Evolutionary conservation across 2,797 vertebrate genomes (phyloP).

Genomic region (Schizopygopsis pylzovi): DNA sequence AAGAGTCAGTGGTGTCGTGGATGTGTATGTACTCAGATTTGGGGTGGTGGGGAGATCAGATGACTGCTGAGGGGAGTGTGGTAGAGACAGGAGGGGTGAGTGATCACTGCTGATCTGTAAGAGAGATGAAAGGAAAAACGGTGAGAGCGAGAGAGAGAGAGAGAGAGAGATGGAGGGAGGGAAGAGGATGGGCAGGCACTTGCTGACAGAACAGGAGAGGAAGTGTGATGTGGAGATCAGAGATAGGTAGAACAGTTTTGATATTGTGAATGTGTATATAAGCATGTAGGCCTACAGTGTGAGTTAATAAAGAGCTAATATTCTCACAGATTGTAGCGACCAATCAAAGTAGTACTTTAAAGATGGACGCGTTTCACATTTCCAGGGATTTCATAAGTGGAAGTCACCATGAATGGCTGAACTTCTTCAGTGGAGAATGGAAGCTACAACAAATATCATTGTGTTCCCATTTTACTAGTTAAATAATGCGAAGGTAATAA

Average conservation of each 20-base stretch:
- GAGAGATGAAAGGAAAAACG: constrained; percentile 32
- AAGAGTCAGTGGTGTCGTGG: constrained; percentile 64
- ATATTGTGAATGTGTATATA: neutral
- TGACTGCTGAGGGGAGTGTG: constrained; percentile 47
- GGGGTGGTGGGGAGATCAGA: constrained; percentile 49
- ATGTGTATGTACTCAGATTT: constrained; percentile 59
- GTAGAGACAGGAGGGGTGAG: constrained; percentile 40
- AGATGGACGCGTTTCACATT: neutral
- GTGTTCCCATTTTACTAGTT: neutral
- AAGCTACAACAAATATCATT: neutral
- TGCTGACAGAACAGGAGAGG: constrained; percentile 42
- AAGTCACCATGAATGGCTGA: neutral
- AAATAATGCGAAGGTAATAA: neutral
- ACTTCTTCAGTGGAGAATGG: neutral
- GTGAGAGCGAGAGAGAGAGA: neutral
- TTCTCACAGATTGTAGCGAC: neutral
- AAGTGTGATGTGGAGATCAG: constrained; percentile 19
- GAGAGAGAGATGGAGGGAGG: neutral
- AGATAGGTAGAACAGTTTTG: neutral
- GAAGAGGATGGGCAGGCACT: neutral
- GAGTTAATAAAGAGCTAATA: neutral
- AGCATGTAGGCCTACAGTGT: neutral
- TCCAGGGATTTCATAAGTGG: neutral
- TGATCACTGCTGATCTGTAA: constrained; percentile 49
- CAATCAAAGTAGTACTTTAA: neutral